These are phyloP conservation scores for Garrulus glandarius DNA, from an alignment of 2,797 vertebrate species.

Conservation along the genomic window DNA sequence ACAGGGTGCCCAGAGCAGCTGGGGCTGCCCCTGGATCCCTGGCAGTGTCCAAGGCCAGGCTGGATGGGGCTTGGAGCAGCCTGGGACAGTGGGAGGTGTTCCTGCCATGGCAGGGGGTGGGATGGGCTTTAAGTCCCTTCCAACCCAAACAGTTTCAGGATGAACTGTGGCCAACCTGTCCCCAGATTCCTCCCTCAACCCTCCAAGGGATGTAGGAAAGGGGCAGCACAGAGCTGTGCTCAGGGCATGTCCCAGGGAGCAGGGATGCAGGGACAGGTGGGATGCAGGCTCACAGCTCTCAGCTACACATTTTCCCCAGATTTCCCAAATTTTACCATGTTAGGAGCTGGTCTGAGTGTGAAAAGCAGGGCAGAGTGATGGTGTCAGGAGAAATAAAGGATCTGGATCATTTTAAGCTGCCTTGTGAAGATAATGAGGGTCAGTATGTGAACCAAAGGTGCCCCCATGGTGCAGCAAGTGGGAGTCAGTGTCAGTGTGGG, in stretches of 20 bases:
- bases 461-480: accelerated
- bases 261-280: not conserved
- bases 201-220: not conserved
- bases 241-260: not conserved
- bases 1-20: not conserved
- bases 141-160: not conserved
- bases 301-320: not conserved
- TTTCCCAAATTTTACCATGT: accelerated
- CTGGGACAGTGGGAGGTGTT: not conserved
- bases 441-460: not conserved
- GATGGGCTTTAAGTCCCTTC: not conserved
- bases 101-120: not conserved
- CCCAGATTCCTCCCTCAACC: too few species aligned
- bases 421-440: not conserved
- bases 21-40: not conserved
- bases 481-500: not conserved
- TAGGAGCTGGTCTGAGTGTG: not conserved
- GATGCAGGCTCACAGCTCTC: not conserved
- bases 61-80: not conserved
- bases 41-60: not conserved
- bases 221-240: accelerated
- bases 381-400: not conserved
- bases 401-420: not conserved
- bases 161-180: not conserved
- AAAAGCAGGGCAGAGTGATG: not conserved